phyloP scores from a whole-genome alignment of 1,140 invertebrate genomes.

The Helicorthomorpha holstii region DNA sequence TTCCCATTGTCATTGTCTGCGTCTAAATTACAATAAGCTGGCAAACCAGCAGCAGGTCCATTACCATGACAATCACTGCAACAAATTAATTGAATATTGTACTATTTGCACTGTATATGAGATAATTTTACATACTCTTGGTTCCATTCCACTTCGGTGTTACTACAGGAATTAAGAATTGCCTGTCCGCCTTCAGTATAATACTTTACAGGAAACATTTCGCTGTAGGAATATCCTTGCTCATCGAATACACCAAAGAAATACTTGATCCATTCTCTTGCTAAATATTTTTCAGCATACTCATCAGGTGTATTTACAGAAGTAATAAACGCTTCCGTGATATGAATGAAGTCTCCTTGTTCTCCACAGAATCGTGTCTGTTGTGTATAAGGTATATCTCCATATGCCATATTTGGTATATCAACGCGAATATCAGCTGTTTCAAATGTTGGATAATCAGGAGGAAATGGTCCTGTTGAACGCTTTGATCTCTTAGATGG shows the following conservation, averaged over 20 bases:
- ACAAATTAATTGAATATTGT: too few relatives aligned
- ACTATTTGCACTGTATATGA: too few relatives aligned
- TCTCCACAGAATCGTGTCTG: background rate
- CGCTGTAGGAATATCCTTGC: slow-evolving; percentile 32
- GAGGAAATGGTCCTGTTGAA: background rate
- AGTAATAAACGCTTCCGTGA: background rate
- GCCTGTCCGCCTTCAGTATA: background rate
- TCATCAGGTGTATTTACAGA: background rate
- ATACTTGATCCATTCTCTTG: slow-evolving; percentile 42
- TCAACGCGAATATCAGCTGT: background rate
- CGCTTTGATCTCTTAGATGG: background rate
- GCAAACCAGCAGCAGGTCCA: too few relatives aligned
- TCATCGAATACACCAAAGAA: slow-evolving; percentile 52
- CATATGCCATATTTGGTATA: background rate
- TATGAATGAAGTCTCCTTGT: background rate
- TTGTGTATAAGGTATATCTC: background rate
- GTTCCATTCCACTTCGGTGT: background rate
- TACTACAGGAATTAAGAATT: background rate
- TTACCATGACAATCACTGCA: too few relatives aligned
- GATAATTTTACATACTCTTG: too few relatives aligned
- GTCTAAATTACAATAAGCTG: background rate
- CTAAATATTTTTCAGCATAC: background rate
- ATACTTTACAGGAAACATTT: slow-evolving; percentile 33
- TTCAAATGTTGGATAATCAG: background rate
- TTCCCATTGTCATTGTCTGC: background rate